phyloP scores from a whole-genome alignment of 2,797 vertebrate genomes.

The Pterois miles region DNA sequence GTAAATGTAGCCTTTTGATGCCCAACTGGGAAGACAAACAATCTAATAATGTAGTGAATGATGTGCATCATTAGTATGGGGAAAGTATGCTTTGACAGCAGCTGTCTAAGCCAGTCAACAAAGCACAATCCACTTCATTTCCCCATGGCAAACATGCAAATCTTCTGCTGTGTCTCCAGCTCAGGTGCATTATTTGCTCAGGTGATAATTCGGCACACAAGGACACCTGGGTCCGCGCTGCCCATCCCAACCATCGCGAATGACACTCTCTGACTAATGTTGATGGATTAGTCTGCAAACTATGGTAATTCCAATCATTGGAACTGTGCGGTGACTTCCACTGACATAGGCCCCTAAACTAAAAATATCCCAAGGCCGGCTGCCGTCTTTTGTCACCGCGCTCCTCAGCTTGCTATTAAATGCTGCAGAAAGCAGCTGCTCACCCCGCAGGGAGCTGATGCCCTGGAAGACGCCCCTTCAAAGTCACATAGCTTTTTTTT shows the following conservation, averaged over 20 bases:
- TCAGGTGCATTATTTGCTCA: slow-evolving; percentile 75
- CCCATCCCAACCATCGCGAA: slow-evolving; percentile 56
- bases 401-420: slow-evolving; percentile 68
- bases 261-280: slow-evolving; percentile 73
- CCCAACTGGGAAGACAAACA: slow-evolving; percentile 5
- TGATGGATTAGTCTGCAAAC: slow-evolving; percentile 76
- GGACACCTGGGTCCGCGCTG: slow-evolving; percentile 64
- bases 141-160: slow-evolving; percentile 79
- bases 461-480: slow-evolving; percentile 68
- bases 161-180: slow-evolving; percentile 67
- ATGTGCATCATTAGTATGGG: slow-evolving; percentile 64
- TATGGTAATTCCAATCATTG: slow-evolving; percentile 66
- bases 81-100: slow-evolving; percentile 58
- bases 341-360: slow-evolving; percentile 62
- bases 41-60: slow-evolving; percentile 48
- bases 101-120: slow-evolving; percentile 63
- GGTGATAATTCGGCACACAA: slow-evolving; percentile 72
- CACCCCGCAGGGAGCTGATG: slow-evolving; percentile 65
- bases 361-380: slow-evolving; percentile 73
- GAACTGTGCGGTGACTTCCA: slow-evolving; percentile 54
- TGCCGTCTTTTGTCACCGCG: slow-evolving; percentile 63
- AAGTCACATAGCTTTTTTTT: slow-evolving; percentile 57
- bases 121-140: slow-evolving; percentile 67
- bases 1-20: slow-evolving; percentile 20
- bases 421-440: slow-evolving; percentile 78